Base-by-base conservation (phyloP, 2,113 vertebrate genomes). In the Ptilorrhoa leucosticta region DNA sequence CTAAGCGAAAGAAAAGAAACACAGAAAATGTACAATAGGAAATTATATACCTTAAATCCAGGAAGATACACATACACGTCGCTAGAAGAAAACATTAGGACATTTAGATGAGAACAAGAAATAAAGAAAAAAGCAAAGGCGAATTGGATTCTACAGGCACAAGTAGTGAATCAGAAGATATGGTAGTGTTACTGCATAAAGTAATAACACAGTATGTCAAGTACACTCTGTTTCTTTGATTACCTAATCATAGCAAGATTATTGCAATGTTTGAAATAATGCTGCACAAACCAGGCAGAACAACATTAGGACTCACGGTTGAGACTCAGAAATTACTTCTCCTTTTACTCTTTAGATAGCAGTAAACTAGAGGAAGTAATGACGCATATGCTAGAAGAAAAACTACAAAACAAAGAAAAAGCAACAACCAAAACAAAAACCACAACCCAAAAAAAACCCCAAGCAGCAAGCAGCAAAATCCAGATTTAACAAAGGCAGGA, bases 241-340 rank as follows among this genome's bases (percentile, higher is more conserved):
- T 90, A 90, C 68, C 85, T 92, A 87, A 91, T 91, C 91, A 89
- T 35, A 78, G 35, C 13, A 61, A 96, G 56, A 94, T 89, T 87
- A 89, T 79, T 92, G 44, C 47, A 84, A 58, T 21, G 8, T 47
- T 89, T 87, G 80, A 91, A 89, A 95, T 64, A 87, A 90, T 37
- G 69, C 44, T 75, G 31, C 44, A 71, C 51, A 78, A 68, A 93
- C 50, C 30, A 70, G 42, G 64, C 40, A 94, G 53, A 95, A 92
- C 28, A 57, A 42, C 60, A 79, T 87, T 60, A 91, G 35, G 69
- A 71, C 20, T 94, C 89, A 91, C 84, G 86, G 71, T 92, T 87
- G 86, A 83, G 65, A 84, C 33, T 89, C 72, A 42, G 51, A 81
- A 94, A 94, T 84, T 75, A 84, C 31, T 60, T 83, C 39, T 80